Evolutionary conservation across 2,888 invertebrate species (phyloP).

Genomic region (Ypsolopha sequella): DNA sequence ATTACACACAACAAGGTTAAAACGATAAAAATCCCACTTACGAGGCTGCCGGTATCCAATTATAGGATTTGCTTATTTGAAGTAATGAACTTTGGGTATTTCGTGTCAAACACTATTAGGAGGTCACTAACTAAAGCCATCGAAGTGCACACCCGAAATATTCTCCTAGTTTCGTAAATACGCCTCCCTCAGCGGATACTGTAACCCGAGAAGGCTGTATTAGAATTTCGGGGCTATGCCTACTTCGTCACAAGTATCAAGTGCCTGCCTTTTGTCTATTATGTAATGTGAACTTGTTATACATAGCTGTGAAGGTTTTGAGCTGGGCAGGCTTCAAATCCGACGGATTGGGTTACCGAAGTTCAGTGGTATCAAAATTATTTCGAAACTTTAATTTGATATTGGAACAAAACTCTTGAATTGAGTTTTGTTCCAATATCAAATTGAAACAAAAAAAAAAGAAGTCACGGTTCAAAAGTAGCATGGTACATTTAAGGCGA

Average conservation of each 20-base stretch:
- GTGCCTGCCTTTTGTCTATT: background rate
- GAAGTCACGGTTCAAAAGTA: too few species aligned
- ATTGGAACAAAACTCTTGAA: background rate
- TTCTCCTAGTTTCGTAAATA: conserved; percentile 47
- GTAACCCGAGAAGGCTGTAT: conserved; percentile 39
- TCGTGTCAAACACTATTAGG: conserved; percentile 52
- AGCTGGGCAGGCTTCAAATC: conserved; percentile 5
- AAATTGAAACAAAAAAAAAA: too few species aligned
- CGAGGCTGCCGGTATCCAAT: conserved; percentile 45
- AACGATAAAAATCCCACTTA: conserved; percentile 19
- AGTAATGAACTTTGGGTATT: conserved; percentile 58
- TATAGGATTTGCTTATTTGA: conserved; percentile 48
- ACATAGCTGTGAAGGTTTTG: conserved; percentile 1
- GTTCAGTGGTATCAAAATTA: background rate
- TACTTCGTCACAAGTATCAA: background rate
- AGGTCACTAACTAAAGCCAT: conserved; percentile 61
- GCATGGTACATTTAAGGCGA: too few species aligned
- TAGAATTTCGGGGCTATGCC: conserved; percentile 2
- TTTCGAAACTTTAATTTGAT: background rate
- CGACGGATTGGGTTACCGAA: background rate
- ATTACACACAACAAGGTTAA: conserved; percentile 8
- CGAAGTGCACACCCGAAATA: conserved; percentile 61
- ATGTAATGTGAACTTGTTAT: background rate
- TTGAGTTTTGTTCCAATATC: too few species aligned
- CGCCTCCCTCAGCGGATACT: conserved; percentile 50